Evolutionary conservation across 2,113 vertebrate genomes (phyloP).

Genomic region (Caranx melampygus): DNA sequence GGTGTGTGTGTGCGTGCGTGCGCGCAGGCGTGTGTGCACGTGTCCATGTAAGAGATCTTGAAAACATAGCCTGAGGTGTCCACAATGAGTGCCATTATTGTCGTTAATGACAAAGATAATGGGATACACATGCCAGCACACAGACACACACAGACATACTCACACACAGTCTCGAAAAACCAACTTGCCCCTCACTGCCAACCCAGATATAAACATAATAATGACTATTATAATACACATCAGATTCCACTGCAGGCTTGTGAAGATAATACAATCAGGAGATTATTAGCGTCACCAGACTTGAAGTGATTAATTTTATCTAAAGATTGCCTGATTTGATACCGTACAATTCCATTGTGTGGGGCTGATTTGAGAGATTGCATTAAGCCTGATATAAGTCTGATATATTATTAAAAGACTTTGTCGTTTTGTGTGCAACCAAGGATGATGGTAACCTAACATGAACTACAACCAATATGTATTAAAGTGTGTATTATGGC

Average conservation of each 20-base stretch:
- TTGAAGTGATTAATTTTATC: constrained; percentile 65
- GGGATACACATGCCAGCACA: constrained; percentile 36
- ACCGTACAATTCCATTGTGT: constrained; percentile 29
- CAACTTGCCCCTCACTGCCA: constrained; percentile 6
- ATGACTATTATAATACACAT: constrained; percentile 45
- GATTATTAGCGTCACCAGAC: constrained; percentile 66
- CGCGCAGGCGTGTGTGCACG: constrained; percentile 10
- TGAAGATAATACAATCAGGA: constrained; percentile 61
- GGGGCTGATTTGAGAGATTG: constrained; percentile 47
- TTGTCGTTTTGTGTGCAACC: constrained; percentile 20
- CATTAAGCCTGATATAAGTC: constrained; percentile 40
- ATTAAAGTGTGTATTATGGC: not conserved
- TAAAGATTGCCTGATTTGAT: constrained; percentile 69
- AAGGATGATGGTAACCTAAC: constrained; percentile 3
- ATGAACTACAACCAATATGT: constrained; percentile 2
- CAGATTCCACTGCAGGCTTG: constrained; percentile 45
- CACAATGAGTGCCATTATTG: constrained; percentile 64
- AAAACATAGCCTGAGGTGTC: constrained; percentile 72
- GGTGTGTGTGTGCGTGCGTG: constrained; percentile 18
- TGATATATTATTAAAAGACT: constrained; percentile 44
- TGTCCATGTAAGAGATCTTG: constrained; percentile 31
- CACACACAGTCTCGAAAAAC: constrained; percentile 7
- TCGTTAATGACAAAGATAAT: constrained; percentile 77
- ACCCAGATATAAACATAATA: constrained; percentile 61
- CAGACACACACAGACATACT: constrained; percentile 5